Evolutionary conservation across 2,888 invertebrate species (phyloP).

Genomic region (Drosophila colorata): DNA sequence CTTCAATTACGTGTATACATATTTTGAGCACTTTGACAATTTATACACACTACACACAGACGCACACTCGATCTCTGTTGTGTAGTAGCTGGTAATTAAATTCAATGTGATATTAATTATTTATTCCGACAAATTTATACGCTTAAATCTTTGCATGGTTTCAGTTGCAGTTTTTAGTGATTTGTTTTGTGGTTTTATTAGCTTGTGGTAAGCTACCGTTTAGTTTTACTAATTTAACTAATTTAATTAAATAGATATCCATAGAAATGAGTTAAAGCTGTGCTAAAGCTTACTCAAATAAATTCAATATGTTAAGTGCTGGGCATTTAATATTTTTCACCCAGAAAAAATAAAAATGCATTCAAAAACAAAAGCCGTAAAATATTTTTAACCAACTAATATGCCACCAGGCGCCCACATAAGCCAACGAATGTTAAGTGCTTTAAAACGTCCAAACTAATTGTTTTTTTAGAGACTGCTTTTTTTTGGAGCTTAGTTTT

Average conservation of each 20-base stretch:
- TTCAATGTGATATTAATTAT: slow-evolving; percentile 54
- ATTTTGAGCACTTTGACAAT: slow-evolving; percentile 20
- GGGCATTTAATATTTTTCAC: slow-evolving; percentile 2
- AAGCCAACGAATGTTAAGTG: background rate
- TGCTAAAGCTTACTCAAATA: background rate
- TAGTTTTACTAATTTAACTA: slow-evolving; percentile 54
- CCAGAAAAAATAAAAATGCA: background rate
- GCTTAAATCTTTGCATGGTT: slow-evolving; percentile 35
- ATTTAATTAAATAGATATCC: slow-evolving; percentile 18
- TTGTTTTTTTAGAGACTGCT: background rate
- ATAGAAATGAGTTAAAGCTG: background rate
- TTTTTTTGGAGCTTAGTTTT: background rate
- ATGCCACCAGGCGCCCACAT: slow-evolving; percentile 5
- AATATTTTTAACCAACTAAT: slow-evolving; percentile 21
- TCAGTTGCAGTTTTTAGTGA: slow-evolving; percentile 2
- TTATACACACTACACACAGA: background rate
- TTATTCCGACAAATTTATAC: slow-evolving; percentile 50
- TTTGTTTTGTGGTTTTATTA: slow-evolving; percentile 44
- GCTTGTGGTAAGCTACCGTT: slow-evolving; percentile 44
- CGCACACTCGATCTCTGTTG: background rate
- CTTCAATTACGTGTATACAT: slow-evolving; percentile 40
- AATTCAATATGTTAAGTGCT: slow-evolving; percentile 5
- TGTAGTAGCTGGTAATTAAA: slow-evolving; percentile 59
- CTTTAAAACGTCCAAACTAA: background rate
- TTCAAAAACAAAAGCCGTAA: slow-evolving; percentile 1